A percentile compares a stretch with the other conserved stretches of the same genome.
Conservation (phyloP, 2,797 vertebrate species). For the Girardinus metallicus region DNA sequence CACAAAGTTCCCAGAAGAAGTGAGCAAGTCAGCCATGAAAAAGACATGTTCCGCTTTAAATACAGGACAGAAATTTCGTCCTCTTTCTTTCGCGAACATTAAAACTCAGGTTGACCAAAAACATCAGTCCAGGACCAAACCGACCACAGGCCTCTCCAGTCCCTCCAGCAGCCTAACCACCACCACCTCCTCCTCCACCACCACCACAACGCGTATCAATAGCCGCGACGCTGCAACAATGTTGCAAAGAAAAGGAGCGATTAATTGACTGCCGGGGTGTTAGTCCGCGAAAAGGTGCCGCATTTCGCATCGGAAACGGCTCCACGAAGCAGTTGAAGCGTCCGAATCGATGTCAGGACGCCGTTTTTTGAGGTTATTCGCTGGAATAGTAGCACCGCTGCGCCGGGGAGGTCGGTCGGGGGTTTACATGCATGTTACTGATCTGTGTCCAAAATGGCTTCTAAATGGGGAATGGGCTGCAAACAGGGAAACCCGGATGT, state of each 20-base stretch:
- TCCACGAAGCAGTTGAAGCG: slow-evolving; percentile 17
- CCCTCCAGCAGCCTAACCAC: slow-evolving; percentile 56
- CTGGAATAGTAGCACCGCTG: slow-evolving; percentile 64
- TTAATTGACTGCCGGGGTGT: slow-evolving; percentile 39
- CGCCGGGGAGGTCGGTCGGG: slow-evolving; percentile 75
- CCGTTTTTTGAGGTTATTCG: slow-evolving; percentile 48
- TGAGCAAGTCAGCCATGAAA: slow-evolving; percentile 93
- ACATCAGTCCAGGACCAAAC: slow-evolving; percentile 65
- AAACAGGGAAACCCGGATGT: slow-evolving; percentile 94
- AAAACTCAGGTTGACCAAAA: slow-evolving; percentile 67
- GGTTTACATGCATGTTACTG: slow-evolving; percentile 82
- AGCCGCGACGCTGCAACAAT: slow-evolving; percentile 74
- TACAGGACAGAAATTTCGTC: slow-evolving; percentile 64
- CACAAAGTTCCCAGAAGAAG: slow-evolving; percentile 96
- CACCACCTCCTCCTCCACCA: slow-evolving; percentile 35
- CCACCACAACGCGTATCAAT: slow-evolving; percentile 68
- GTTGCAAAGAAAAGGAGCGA: slow-evolving; percentile 61
- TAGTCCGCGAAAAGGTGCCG: slow-evolving; percentile 42
- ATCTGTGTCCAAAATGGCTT: slow-evolving; percentile 95
- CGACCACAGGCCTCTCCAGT: slow-evolving; percentile 73
- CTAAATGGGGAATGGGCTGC: slow-evolving; percentile 85
- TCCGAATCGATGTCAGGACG: slow-evolving; percentile 19
- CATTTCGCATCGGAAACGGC: slow-evolving; percentile 44
- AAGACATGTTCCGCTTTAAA: slow-evolving; percentile 90
- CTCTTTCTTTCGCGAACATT: slow-evolving; percentile 78